Conservation (phyloP, 2,113 vertebrate genomes). For the Petroica traversi region DNA sequence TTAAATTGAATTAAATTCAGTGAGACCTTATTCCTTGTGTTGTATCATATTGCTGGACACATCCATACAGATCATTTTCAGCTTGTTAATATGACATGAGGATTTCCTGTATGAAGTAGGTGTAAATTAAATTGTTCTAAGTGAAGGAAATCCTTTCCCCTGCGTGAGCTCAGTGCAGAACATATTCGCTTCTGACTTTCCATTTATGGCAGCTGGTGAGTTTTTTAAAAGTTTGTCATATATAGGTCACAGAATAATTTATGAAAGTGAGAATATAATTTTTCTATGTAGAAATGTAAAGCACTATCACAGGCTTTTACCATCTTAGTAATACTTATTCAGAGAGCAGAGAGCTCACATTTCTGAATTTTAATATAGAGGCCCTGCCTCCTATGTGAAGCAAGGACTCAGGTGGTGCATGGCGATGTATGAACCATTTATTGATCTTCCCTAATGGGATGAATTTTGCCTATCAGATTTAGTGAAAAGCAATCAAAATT, state of each 20-base stretch:
- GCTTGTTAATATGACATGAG: not conserved
- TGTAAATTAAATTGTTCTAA: conserved; percentile 18
- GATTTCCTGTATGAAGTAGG: not conserved
- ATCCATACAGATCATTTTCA: not conserved
- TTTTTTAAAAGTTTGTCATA: not conserved
- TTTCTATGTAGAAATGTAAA: not conserved
- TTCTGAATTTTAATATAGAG: not conserved
- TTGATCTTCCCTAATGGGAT: not conserved
- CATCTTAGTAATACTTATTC: not conserved
- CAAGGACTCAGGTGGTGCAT: not conserved
- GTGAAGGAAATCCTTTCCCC: not conserved
- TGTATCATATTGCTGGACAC: not conserved
- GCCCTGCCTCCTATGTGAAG: not conserved
- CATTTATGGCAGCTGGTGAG: not conserved
- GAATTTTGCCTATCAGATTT: not conserved
- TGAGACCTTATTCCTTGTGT: not conserved
- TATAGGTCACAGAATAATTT: conserved; percentile 51
- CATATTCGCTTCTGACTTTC: not conserved
- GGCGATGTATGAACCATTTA: not conserved
- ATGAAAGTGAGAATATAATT: not conserved
- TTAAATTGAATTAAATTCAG: not conserved
- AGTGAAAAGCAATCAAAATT: not conserved
- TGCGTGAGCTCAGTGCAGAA: not conserved
- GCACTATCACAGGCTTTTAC: not conserved
- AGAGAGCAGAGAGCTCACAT: not conserved